Percentiles rank a stretch among this genome's conserved stretches.
Conservation (phyloP, 2,888 invertebrate species). For the Drosophila nr. fundita region DNA sequence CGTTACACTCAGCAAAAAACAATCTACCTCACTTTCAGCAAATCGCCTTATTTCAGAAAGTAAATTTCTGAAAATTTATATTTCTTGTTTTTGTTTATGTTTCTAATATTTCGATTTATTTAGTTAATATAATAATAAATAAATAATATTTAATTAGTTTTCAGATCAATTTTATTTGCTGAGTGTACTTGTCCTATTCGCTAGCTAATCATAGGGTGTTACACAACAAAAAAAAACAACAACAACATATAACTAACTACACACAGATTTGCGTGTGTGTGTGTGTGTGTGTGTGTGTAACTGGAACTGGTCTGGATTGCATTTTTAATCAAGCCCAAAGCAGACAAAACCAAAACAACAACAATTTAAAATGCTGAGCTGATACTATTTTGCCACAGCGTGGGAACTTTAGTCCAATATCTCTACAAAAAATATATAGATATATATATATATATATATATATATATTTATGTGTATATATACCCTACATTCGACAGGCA, state of each 20-base stretch:
- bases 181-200: background rate
- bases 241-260: constrained; percentile 5
- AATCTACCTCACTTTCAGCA: background rate
- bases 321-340: constrained; percentile 61
- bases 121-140: too few relatives aligned
- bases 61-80: background rate
- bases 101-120: too few relatives aligned
- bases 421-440: background rate
- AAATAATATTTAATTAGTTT: too few relatives aligned
- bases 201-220: constrained; percentile 3
- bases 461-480: constrained; percentile 5
- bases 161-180: background rate
- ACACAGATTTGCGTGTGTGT: constrained; percentile 4
- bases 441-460: constrained; percentile 5
- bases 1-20: background rate
- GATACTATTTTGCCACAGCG: constrained; percentile 38
- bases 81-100: background rate
- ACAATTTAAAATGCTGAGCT: constrained; percentile 39
- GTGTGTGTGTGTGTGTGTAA: constrained; percentile 10
- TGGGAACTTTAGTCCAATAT: constrained; percentile 53
- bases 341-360: constrained; percentile 24
- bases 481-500: constrained; percentile 21
- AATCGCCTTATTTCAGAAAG: background rate
- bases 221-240: constrained; percentile 6
- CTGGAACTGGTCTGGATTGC: constrained; percentile 52